phyloP scores from a whole-genome alignment of 2,888 invertebrate genomes.

The Tinea pellionella region DNA sequence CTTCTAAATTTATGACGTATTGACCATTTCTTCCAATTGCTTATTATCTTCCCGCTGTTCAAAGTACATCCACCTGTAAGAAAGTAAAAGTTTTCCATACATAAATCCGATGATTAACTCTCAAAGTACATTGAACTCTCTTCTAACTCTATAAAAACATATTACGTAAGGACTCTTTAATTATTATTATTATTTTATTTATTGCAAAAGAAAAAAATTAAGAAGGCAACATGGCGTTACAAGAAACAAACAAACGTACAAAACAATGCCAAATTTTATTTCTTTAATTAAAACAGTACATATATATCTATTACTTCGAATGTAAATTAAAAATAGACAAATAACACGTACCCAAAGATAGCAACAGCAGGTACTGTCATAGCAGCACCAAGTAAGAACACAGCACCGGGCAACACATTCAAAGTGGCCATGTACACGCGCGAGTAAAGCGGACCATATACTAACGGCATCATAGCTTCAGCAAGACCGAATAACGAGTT shows the following conservation, averaged over 20 bases:
- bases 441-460: conserved; percentile 80
- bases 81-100: too few relatives aligned
- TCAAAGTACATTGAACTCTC: too few relatives aligned
- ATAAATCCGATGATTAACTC: too few relatives aligned
- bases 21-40: conserved; percentile 32
- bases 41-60: conserved; percentile 70
- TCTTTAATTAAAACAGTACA: too few relatives aligned
- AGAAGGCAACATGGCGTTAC: too few relatives aligned
- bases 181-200: too few relatives aligned
- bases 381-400: conserved; percentile 75
- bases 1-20: conserved; percentile 18
- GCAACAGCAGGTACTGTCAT: conserved; percentile 76
- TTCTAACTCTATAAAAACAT: too few relatives aligned
- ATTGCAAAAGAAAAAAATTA: too few relatives aligned
- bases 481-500: conserved; percentile 80
- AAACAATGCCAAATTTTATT: too few relatives aligned
- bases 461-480: conserved; percentile 78
- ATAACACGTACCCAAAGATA: conserved; percentile 69
- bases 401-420: conserved; percentile 75
- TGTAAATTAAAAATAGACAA: background rate
- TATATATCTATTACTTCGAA: too few relatives aligned
- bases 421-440: conserved; percentile 77
- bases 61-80: conserved; percentile 75
- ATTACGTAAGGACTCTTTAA: too few relatives aligned
- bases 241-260: too few relatives aligned